Percentiles rank a stretch among this genome's conserved stretches.
Conservation (phyloP, 2,888 invertebrate species). For the Drosophila siamana region DNA sequence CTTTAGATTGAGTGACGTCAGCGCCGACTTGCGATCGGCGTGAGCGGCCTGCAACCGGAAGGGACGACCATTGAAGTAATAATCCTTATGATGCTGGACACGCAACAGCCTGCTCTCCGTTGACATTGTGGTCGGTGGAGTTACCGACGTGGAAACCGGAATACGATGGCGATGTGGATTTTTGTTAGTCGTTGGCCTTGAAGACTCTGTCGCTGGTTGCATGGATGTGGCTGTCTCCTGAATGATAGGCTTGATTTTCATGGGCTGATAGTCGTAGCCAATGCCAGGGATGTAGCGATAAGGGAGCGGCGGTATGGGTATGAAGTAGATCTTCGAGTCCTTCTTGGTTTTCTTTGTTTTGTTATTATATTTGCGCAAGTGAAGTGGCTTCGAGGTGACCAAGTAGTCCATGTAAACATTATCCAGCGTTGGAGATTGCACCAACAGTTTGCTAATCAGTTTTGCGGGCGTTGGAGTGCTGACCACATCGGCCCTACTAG, state of each 20-base stretch:
- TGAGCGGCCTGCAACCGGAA: slow-evolving; percentile 81
- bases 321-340: slow-evolving; percentile 94
- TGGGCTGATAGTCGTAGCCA: slow-evolving; percentile 93
- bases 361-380: slow-evolving; percentile 79
- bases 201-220: slow-evolving; percentile 11
- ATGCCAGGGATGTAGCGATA: slow-evolving; percentile 94
- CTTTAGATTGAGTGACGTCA: slow-evolving; percentile 82
- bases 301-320: slow-evolving; percentile 93
- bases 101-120: slow-evolving; percentile 73
- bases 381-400: slow-evolving; percentile 82
- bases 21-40: slow-evolving; percentile 57
- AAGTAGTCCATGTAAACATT: slow-evolving; percentile 82
- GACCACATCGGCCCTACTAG: slow-evolving; percentile 14
- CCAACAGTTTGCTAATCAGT: slow-evolving; percentile 46
- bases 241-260: slow-evolving; percentile 83
- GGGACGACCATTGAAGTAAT: slow-evolving; percentile 83
- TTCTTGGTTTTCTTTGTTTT: slow-evolving; percentile 84
- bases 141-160: slow-evolving; percentile 12
- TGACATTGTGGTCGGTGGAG: slow-evolving; percentile 11
- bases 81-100: slow-evolving; percentile 79
- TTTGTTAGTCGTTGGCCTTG: slow-evolving; percentile 15
- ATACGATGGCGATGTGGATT: background rate
- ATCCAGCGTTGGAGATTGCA: slow-evolving; percentile 82
- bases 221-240: slow-evolving; percentile 38
- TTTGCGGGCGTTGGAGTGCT: slow-evolving; percentile 9